These are phyloP conservation scores for Argyresthia albistria DNA, from an alignment of 2,888 invertebrate genomes.

Conservation along the genomic window DNA sequence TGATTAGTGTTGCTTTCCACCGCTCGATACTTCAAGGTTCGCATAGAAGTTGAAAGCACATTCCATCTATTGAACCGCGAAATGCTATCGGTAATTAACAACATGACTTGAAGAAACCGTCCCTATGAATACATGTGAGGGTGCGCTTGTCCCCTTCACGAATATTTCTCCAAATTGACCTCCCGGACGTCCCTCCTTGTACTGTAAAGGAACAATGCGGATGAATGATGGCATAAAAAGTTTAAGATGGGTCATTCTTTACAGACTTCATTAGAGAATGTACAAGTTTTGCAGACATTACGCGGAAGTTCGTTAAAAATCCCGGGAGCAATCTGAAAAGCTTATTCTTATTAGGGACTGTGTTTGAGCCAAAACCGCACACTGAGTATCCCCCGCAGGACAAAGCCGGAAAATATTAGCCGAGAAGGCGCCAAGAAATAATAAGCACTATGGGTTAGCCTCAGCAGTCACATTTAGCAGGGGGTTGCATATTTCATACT, in stretches of 20 bases:
- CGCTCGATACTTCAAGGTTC: slow-evolving; percentile 12
- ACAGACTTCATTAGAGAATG: too few relatives aligned
- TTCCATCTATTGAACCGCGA: slow-evolving; percentile 9
- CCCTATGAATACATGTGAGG: not conserved
- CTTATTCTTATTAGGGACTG: too few relatives aligned
- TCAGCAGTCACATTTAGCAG: slow-evolving; percentile 20
- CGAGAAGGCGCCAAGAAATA: not conserved
- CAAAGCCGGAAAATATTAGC: not conserved
- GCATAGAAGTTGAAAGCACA: slow-evolving; percentile 15
- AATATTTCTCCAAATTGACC: not conserved
- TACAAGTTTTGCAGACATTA: too few relatives aligned
- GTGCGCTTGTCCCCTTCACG: not conserved
- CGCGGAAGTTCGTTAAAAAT: too few relatives aligned
- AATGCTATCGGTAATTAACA: slow-evolving; percentile 38
- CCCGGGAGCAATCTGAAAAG: too few relatives aligned
- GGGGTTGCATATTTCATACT: slow-evolving; percentile 50
- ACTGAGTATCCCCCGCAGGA: not conserved
- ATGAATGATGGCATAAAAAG: too few relatives aligned
- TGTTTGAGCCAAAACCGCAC: not conserved
- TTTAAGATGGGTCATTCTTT: too few relatives aligned
- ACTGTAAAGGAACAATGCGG: too few relatives aligned
- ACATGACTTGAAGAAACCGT: slow-evolving; percentile 31
- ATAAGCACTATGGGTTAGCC: not conserved
- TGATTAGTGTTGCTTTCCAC: not conserved
- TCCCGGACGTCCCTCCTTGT: too few relatives aligned